Evolutionary conservation across 2,888 invertebrate genomes (phyloP).

Genomic region (Ligdia adustata): DNA sequence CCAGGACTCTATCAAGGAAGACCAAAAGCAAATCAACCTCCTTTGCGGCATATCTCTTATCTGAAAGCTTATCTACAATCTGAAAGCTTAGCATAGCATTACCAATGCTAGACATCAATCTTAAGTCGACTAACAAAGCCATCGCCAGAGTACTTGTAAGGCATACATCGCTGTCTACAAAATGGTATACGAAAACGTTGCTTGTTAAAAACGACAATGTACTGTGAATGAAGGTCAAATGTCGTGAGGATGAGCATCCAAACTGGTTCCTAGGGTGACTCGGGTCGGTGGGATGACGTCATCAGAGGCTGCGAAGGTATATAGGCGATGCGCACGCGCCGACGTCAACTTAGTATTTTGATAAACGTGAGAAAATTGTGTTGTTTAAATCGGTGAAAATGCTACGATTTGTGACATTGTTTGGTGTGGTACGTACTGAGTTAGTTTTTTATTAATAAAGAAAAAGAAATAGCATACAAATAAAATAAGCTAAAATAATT

Average conservation of each 20-base stretch:
- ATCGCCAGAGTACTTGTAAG: conserved; percentile 8
- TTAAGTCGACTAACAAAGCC: neutral
- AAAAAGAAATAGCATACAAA: too few species aligned
- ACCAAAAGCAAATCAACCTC: neutral
- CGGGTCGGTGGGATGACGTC: conserved; percentile 62
- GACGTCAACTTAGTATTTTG: conserved; percentile 58
- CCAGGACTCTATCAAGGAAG: neutral
- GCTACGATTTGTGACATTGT: conserved; percentile 63
- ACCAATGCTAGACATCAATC: conserved; percentile 7
- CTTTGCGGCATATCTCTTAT: conserved; percentile 3
- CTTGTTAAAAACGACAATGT: conserved; percentile 48
- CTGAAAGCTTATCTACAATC: conserved; percentile 8
- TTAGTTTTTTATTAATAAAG: too few species aligned
- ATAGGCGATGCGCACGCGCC: conserved; percentile 71
- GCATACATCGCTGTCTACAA: conserved; percentile 43
- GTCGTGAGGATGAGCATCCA: conserved; percentile 64
- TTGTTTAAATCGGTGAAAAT: conserved; percentile 44
- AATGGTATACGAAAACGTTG: conserved; percentile 29
- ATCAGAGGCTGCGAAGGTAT: conserved; percentile 72
- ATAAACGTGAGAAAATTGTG: conserved; percentile 53
- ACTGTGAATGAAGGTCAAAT: conserved; percentile 58
- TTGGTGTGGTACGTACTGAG: conserved; percentile 63
- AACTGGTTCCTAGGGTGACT: conserved; percentile 54
- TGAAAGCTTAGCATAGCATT: conserved; percentile 10
- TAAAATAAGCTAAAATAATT: too few species aligned